Evolutionary conservation across 1,140 invertebrate genomes (phyloP), one percentile per base, ranked within the genome.

Genomic region (Conus ventricosus): DNA sequence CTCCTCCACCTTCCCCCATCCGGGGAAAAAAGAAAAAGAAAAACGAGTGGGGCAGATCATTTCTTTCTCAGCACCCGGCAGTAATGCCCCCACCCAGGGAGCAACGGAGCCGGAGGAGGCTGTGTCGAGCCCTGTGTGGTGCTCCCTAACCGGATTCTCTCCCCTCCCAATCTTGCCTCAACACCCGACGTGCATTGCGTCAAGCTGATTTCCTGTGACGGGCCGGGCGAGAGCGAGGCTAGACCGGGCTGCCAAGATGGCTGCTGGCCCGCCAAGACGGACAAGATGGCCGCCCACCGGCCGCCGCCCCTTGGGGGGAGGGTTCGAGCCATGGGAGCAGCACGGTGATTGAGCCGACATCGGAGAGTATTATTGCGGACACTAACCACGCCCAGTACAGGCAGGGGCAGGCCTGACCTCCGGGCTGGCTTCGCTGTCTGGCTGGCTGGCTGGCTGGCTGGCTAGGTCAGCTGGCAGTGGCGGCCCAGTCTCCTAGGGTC

Each of bases 121-220:
- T 60, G 57, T 8, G 57, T 15, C 15, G 57, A 8, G 57, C 8
- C 57, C 57, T 15, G 15, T 15, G 57, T 4, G 57, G 57, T 4
- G 51, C 80, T 25, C 80, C 39, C 80, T 81, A 81, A 81, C 13
- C 23, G 80, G 80, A 81, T 81, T 81, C 13, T 81, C 80, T 81
- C 80, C 80, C 39, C 80, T 81, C 80, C 80, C 80, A 81, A 81
- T 51, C 80, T 81, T 54, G 80, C 80, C 80, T 81, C 80, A 81
- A 81, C 80, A 54, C 80, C 80, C 80, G 80, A 15, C 80, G 20
- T 81, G 80, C 80, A 81, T 54, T 81, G 80, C 80, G 80, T 81
- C 80, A 81, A 81, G 80, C 80, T 81, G 80, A 81, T 81, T 81
- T 81, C 80, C 80, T 81, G 80, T 54, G 80, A 81, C 80, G 80